phyloP scores from a whole-genome alignment of 92 coral and sea anemone species.

The Isaurus tuberculatus region DNA sequence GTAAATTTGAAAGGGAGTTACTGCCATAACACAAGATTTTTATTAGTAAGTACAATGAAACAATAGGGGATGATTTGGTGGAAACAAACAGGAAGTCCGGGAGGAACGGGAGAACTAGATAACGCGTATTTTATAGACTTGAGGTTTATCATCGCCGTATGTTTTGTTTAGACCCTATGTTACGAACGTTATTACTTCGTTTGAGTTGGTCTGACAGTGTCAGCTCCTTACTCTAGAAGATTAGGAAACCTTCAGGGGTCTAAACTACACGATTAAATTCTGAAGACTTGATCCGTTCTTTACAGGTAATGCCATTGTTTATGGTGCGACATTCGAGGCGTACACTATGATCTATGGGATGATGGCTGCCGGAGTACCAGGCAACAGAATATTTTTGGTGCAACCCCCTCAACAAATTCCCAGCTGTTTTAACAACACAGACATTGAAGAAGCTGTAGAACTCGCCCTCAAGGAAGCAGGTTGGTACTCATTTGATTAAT shows the following conservation, averaged over 20 bases:
- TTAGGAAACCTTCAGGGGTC: background rate
- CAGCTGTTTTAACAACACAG: constrained; percentile 91
- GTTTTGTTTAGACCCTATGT: too few relatives aligned
- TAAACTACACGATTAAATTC: background rate
- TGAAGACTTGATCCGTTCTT: background rate
- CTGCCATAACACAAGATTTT: too few relatives aligned
- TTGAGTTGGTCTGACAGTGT: too few relatives aligned
- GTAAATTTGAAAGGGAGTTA: too few relatives aligned
- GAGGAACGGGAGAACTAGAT: too few relatives aligned
- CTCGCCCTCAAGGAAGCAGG: constrained; percentile 49
- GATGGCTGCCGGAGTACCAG: constrained; percentile 78
- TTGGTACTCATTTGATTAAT: background rate
- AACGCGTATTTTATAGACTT: too few relatives aligned
- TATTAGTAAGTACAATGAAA: too few relatives aligned
- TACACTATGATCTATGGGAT: constrained; percentile 85
- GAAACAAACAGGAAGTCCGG: too few relatives aligned
- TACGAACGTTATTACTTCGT: too few relatives aligned
- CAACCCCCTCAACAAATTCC: constrained; percentile 91
- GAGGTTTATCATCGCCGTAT: too few relatives aligned
- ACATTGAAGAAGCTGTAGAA: constrained; percentile 85
- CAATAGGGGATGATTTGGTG: too few relatives aligned
- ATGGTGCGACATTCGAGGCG: constrained; percentile 88
- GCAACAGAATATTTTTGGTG: constrained; percentile 81
- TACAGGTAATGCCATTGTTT: constrained; percentile 89
- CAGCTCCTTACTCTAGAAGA: too few relatives aligned